Evolutionary conservation across 2,113 vertebrate species (phyloP).

Genomic region (Bufo bufo): DNA sequence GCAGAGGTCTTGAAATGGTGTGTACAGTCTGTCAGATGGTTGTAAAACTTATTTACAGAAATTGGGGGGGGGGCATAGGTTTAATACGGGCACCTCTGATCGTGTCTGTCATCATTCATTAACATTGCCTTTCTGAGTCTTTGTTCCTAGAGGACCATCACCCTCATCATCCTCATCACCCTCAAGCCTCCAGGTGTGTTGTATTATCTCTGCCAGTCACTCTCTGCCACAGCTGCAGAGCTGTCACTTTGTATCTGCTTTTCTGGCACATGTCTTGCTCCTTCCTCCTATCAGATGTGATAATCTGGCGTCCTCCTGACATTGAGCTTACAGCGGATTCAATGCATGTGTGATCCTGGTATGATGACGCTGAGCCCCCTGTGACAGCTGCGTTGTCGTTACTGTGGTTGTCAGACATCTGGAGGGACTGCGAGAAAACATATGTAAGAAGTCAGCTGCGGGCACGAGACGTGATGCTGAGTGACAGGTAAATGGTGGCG

Average conservation of each 20-base stretch:
- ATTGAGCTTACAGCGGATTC: conserved; percentile 20
- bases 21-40: too few species aligned
- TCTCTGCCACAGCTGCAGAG: neutral
- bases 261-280: neutral
- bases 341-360: conserved; percentile 9
- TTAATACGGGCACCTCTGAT: too few species aligned
- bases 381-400: conserved; percentile 37
- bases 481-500: conserved; percentile 56
- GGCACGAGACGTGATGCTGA: conserved; percentile 46
- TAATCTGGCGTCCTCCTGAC: neutral
- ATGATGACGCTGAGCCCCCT: neutral
- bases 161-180: too few species aligned
- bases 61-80: too few species aligned
- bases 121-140: too few species aligned
- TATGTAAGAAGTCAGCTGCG: conserved; percentile 43
- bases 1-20: too few species aligned
- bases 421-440: conserved; percentile 30
- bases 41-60: too few species aligned
- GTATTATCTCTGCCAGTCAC: neutral
- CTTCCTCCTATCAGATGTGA: neutral
- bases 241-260: neutral
- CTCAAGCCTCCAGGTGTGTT: too few species aligned
- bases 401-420: conserved; percentile 39
- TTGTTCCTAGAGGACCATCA: too few species aligned
- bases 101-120: too few species aligned